phyloP scores from a whole-genome alignment of 2,888 invertebrate genomes.

The Oxytorus armatus region DNA sequence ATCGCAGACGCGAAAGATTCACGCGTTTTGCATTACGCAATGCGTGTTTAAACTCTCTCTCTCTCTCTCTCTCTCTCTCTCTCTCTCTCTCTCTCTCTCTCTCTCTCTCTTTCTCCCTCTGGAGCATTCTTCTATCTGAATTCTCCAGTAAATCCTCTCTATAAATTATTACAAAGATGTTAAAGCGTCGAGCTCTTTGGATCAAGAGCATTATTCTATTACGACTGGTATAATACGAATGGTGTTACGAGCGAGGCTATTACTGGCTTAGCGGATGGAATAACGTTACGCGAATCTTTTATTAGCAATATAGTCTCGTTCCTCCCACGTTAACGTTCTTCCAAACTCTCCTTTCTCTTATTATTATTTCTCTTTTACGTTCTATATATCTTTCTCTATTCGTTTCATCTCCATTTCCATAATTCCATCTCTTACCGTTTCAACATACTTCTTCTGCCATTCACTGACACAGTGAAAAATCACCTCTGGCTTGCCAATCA shows the following conservation, averaged over 20 bases:
- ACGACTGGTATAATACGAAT: not conserved
- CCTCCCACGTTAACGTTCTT: not conserved
- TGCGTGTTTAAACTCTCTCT: slow-evolving; percentile 2
- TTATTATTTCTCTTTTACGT: not conserved
- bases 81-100: no score
- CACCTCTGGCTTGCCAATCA: slow-evolving; percentile 36
- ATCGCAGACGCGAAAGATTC: slow-evolving; percentile 9
- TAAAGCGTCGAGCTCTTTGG: not conserved
- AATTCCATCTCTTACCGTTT: not conserved
- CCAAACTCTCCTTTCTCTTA: not conserved
- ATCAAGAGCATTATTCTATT: not conserved
- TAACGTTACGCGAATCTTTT: slow-evolving; percentile 66
- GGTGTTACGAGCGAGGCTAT: slow-evolving; percentile 18
- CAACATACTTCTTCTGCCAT: not conserved
- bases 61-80: not conserved
- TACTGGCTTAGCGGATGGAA: slow-evolving; percentile 64
- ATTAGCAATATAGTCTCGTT: slow-evolving; percentile 52
- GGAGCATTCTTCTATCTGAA: no score
- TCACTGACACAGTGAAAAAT: not conserved
- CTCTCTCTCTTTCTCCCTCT: no score
- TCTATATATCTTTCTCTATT: not conserved
- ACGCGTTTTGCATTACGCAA: slow-evolving; percentile 47
- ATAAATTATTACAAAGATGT: not conserved
- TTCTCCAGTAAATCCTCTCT: no score
- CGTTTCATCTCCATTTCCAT: not conserved